Evolutionary conservation across 2,888 invertebrate species (phyloP).

Genomic region (Tetragonisca angustula): DNA sequence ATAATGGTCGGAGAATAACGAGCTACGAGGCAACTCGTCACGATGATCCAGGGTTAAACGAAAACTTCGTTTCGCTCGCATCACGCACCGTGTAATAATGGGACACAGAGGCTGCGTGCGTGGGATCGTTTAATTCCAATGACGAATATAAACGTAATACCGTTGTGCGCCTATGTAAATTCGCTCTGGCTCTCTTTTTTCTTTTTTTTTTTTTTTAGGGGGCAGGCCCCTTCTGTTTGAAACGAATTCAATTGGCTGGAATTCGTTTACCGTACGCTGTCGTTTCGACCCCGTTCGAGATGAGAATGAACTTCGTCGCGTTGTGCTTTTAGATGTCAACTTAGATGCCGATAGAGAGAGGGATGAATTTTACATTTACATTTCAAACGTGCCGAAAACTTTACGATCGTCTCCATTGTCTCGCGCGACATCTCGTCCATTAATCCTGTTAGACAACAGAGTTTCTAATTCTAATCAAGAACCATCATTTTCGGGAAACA

Average conservation of each 20-base stretch:
- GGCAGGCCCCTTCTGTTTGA: background rate
- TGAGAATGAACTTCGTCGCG: no score
- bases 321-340: no score
- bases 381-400: no score
- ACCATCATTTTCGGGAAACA: no score
- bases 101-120: background rate
- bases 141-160: background rate
- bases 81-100: conserved; percentile 7
- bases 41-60: background rate
- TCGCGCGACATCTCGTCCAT: no score
- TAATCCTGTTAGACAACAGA: no score
- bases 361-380: no score
- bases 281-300: background rate
- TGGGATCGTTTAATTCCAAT: conserved; percentile 5
- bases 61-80: conserved; percentile 14
- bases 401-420: no score
- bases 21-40: background rate
- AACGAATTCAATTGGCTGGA: background rate
- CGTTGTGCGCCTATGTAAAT: background rate
- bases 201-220: no score
- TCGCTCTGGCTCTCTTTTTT: no score
- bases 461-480: no score
- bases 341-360: no score
- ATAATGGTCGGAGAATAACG: background rate
- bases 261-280: background rate